Evolutionary conservation across 2,797 vertebrate genomes (phyloP).

Genomic region (Hippocampus kuda): DNA sequence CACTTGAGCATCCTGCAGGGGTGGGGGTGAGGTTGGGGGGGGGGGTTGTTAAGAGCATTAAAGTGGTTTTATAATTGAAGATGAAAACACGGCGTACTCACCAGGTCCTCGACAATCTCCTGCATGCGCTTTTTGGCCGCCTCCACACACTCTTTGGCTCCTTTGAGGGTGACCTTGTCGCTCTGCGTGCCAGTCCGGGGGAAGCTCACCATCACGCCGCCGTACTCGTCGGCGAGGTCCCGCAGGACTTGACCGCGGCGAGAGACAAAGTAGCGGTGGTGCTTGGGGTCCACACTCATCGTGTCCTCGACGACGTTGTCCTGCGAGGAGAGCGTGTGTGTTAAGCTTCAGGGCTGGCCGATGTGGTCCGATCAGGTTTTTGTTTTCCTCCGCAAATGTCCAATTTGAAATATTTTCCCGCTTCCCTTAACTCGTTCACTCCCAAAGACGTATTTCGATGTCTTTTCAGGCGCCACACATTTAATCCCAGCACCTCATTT

Average conservation of each 20-base stretch:
- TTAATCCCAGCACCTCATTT: too few species aligned
- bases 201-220: constrained; percentile 96
- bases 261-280: constrained; percentile 93
- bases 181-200: constrained; percentile 86
- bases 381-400: too few species aligned
- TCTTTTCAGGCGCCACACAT: too few species aligned
- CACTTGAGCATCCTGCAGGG: constrained; percentile 86
- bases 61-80: background rate
- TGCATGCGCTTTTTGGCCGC: constrained; percentile 94
- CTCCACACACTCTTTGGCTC: constrained; percentile 96
- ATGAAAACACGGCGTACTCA: constrained; percentile 46
- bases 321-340: constrained; percentile 47
- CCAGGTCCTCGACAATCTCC: constrained; percentile 94
- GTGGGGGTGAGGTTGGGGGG: too few species aligned
- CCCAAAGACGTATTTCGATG: too few species aligned
- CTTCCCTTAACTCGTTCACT: too few species aligned
- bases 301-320: constrained; percentile 89
- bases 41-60: background rate
- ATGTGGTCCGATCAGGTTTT: too few species aligned
- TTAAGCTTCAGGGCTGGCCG: background rate
- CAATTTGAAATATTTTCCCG: too few species aligned
- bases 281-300: constrained; percentile 87
- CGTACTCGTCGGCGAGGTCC: constrained; percentile 93
- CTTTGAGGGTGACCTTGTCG: constrained; percentile 90
- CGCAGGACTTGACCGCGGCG: constrained; percentile 90